Conservation (phyloP, 1,140 invertebrate species). For the Mizuhopecten yessoensis region DNA sequence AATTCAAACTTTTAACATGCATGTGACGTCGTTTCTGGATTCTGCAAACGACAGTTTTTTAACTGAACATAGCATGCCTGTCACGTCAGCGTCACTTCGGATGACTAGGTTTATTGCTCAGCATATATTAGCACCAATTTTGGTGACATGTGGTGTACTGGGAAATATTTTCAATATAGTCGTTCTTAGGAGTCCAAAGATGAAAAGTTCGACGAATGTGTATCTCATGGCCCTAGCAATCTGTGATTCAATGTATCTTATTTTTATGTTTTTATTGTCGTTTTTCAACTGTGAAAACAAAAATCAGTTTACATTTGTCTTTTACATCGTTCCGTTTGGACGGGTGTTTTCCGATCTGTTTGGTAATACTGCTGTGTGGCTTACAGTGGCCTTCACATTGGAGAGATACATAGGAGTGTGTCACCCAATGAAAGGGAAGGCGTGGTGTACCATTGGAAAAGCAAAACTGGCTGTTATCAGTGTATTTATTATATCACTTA, state of each 20-base stretch:
- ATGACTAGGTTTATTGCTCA: slow-evolving; percentile 74
- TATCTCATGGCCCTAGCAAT: slow-evolving; percentile 90
- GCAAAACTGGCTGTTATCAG: slow-evolving; percentile 71
- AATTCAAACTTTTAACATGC: background rate
- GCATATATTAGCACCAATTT: slow-evolving; percentile 79
- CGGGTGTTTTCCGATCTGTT: slow-evolving; percentile 87
- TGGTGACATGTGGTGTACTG: slow-evolving; percentile 80
- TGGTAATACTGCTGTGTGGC: slow-evolving; percentile 89
- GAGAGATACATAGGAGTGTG: slow-evolving; percentile 91
- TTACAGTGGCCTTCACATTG: slow-evolving; percentile 91
- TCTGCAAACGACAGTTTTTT: background rate
- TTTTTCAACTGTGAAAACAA: slow-evolving; percentile 70
- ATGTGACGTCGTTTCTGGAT: background rate
- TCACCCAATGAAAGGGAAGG: slow-evolving; percentile 89
- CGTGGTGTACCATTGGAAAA: slow-evolving; percentile 87
- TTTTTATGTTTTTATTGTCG: slow-evolving; percentile 84
- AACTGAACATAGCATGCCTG: background rate
- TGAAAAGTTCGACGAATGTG: slow-evolving; percentile 89
- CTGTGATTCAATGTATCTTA: slow-evolving; percentile 89
- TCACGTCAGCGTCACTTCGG: slow-evolving; percentile 33
- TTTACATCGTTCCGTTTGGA: slow-evolving; percentile 84
- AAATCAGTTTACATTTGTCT: slow-evolving; percentile 58
- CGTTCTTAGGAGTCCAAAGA: slow-evolving; percentile 87
- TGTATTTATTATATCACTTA: slow-evolving; percentile 62
- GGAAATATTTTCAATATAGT: slow-evolving; percentile 77